phyloP scores from a whole-genome alignment of 2,797 vertebrate genomes.

The Phaenicophaeus curvirostris region DNA sequence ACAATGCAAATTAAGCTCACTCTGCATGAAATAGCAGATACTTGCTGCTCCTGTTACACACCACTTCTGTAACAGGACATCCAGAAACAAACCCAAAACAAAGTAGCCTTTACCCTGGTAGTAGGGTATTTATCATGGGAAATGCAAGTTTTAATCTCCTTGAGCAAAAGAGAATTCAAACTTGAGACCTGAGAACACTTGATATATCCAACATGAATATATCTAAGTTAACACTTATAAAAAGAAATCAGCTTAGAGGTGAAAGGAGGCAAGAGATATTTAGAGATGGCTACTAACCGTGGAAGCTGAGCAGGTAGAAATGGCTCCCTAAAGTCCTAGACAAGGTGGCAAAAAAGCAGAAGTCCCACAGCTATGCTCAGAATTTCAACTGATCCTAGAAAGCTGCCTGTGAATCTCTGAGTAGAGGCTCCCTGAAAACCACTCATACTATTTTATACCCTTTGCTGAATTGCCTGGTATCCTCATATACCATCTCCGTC shows the following conservation, averaged over 20 bases:
- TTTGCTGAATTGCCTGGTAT: fast-evolving
- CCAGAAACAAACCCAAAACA: background rate
- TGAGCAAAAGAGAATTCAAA: background rate
- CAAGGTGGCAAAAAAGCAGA: background rate
- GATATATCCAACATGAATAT: background rate
- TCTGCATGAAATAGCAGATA: background rate
- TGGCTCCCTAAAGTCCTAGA: background rate
- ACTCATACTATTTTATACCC: fast-evolving
- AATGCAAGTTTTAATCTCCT: background rate
- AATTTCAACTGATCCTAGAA: background rate
- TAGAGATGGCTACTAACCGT: fast-evolving
- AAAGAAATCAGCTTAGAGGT: background rate
- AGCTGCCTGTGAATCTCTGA: background rate
- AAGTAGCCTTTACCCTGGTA: background rate
- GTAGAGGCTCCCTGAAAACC: background rate
- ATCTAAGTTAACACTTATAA: background rate
- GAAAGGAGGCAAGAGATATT: background rate
- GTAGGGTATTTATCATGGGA: background rate
- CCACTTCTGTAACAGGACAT: background rate
- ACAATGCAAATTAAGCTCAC: background rate
- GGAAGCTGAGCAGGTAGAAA: background rate
- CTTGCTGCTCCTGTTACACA: background rate
- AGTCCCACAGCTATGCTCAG: background rate
- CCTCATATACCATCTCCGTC: background rate
- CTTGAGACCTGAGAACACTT: background rate